phyloP scores from a whole-genome alignment of 2,797 vertebrate genomes.

The Geotrypetes seraphini region DNA sequence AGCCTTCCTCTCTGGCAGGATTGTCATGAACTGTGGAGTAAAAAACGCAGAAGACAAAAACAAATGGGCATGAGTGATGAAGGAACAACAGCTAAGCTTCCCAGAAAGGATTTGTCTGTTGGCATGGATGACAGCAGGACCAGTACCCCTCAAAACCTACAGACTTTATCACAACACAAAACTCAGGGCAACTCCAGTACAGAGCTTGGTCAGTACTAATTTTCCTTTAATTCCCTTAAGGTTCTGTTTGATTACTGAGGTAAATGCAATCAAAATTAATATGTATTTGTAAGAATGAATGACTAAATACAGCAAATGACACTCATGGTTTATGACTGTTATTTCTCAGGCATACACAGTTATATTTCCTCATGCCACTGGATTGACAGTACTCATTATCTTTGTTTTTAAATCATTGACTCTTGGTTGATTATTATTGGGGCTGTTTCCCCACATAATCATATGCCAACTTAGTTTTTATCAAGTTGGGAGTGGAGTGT shows the following conservation, averaged over 20 bases:
- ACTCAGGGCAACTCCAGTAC: constrained; percentile 59
- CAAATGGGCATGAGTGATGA: constrained; percentile 87
- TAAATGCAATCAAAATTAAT: too few relatives aligned
- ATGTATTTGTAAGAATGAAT: too few relatives aligned
- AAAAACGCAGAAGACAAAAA: constrained; percentile 92
- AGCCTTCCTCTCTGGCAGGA: constrained; percentile 97
- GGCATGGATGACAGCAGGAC: constrained; percentile 91
- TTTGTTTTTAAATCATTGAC: too few relatives aligned
- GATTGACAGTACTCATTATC: too few relatives aligned
- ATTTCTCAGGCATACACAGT: too few relatives aligned
- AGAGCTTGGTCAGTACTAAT: constrained; percentile 70
- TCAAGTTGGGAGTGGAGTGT: too few relatives aligned
- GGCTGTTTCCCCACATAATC: too few relatives aligned
- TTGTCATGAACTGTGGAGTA: constrained; percentile 97
- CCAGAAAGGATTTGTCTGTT: constrained; percentile 80
- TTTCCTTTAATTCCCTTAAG: constrained; percentile 2
- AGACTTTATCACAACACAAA: constrained; percentile 69
- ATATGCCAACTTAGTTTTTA: too few relatives aligned
- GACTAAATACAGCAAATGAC: too few relatives aligned
- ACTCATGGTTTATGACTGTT: too few relatives aligned
- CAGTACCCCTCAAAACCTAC: constrained; percentile 86
- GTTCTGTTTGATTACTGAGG: constrained; percentile 10
- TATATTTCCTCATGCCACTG: too few relatives aligned
- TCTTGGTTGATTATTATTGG: too few relatives aligned
- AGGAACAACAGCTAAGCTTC: constrained; percentile 71